These are phyloP conservation scores for Pipistrellus kuhlii DNA, from an alignment of 2,797 vertebrate species.

Conservation along the genomic window DNA sequence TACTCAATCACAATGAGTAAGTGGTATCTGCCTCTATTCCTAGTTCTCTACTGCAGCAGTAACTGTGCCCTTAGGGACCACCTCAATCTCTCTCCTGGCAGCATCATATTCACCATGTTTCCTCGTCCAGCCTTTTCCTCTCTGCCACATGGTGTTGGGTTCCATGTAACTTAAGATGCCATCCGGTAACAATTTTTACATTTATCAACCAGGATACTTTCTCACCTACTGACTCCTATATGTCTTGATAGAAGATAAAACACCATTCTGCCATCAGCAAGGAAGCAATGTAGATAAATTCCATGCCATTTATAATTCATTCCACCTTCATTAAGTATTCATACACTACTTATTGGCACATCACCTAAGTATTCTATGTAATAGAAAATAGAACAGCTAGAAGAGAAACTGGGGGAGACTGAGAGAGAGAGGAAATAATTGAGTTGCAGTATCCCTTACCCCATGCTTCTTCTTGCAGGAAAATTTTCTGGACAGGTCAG, in stretches of 20 bases:
- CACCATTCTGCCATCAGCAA: conserved; percentile 75
- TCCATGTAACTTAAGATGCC: conserved; percentile 69
- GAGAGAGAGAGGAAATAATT: neutral
- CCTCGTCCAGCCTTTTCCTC: conserved; percentile 42
- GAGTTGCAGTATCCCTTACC: neutral
- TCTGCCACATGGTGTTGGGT: conserved; percentile 55
- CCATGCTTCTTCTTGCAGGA: neutral
- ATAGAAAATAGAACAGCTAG: conserved; percentile 69
- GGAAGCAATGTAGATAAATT: conserved; percentile 81
- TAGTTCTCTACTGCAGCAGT: conserved; percentile 13
- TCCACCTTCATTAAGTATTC: conserved; percentile 79
- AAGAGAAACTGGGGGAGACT: conserved; percentile 47
- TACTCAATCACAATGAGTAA: neutral
- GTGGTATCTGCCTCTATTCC: neutral
- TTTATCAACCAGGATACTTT: conserved; percentile 78
- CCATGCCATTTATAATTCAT: conserved; percentile 83
- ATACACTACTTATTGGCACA: conserved; percentile 78
- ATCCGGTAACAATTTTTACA: conserved; percentile 69
- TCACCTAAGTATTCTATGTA: conserved; percentile 74
- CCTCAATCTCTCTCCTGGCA: neutral
- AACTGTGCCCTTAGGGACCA: conserved; percentile 22
- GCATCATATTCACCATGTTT: conserved; percentile 31
- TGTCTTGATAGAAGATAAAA: conserved; percentile 79
- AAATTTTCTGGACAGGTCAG: neutral
- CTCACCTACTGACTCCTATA: conserved; percentile 78